phyloP scores from a whole-genome alignment of 2,888 invertebrate species.

The Himalopsyche kuldschensis region DNA sequence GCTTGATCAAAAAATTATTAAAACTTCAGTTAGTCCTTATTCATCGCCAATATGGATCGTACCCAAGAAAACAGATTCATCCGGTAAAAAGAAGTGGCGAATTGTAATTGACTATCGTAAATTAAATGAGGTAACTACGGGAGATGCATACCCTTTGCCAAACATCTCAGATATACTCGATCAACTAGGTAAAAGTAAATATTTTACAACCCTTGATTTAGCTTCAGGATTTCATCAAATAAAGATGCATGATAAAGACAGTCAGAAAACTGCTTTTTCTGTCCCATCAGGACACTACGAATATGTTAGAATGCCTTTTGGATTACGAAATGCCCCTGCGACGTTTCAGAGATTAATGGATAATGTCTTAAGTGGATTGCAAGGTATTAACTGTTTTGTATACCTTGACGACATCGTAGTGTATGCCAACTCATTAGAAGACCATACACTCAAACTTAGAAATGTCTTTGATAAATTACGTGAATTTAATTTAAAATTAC shows the following conservation, averaged over 20 bases:
- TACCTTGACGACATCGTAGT: too few species aligned
- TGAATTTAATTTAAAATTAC: too few species aligned
- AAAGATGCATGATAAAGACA: constrained; percentile 41
- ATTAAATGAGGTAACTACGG: constrained; percentile 46
- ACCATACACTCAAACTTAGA: constrained; percentile 32
- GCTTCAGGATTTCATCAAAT: constrained; percentile 48
- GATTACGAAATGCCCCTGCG: constrained; percentile 48
- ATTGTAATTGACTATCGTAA: constrained; percentile 47
- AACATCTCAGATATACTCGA: constrained; percentile 46
- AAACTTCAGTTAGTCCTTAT: constrained; percentile 42
- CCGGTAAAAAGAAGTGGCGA: constrained; percentile 43
- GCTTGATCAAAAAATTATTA: constrained; percentile 42
- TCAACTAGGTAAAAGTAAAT: constrained; percentile 45
- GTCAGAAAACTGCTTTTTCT: constrained; percentile 46
- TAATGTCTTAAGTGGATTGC: constrained; percentile 44
- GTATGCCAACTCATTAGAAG: constrained; percentile 40
- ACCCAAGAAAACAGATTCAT: constrained; percentile 44
- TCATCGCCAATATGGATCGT: too few species aligned
- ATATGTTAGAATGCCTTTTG: constrained; percentile 46
- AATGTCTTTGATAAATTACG: constrained; percentile 31
- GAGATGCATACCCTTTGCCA: too few species aligned
- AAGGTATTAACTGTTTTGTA: constrained; percentile 43
- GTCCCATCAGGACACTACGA: constrained; percentile 45
- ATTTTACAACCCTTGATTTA: constrained; percentile 46
- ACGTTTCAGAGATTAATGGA: constrained; percentile 48